Evolutionary conservation across 2,888 invertebrate genomes (phyloP), one percentile per base, ranked within the genome.

Genomic region (Galerucella pusilla): DNA sequence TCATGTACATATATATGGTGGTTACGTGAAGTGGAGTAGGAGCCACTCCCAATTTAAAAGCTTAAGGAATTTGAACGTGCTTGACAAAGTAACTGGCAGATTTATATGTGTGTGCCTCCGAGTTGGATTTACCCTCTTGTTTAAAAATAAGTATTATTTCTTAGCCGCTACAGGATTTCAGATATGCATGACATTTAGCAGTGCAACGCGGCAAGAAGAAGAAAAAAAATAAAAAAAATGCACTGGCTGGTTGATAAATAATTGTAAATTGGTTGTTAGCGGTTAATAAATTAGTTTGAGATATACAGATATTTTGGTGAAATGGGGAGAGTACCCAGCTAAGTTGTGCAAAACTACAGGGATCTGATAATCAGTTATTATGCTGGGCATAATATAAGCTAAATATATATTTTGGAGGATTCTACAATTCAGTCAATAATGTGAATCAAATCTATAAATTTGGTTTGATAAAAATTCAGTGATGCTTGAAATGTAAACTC

Each of bases 61-160:
- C 63, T 16, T 25, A 28, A 45, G 68, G 71, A 75, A 75, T 73
- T 65, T 35, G 75, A 73, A 73, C 73, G 72, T 75, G 75, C 73
- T 73, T 57, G 73, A 75, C 75, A 70, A 75, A 73, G 70, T 69
- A 61, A 75, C 70, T 52, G 66, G 73, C 70, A 75, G 72, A 75
- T 73, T 75, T 75, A 75, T 75, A 73, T 60, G 68, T 73, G 75
- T 25, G 68, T 72, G 75, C 42, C 69, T 68, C 65, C 42, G 72
- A 72, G 65, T 68, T 28, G 72, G 72, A 74, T 75, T 75, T 70
- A 75, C 75, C 73, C 73, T 57, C 57, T 69, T 73, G 73, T 75
- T 73, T 75, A 75, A 73, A 75, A 75, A 75, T 73, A 73, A 75
- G 66, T 60, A 54, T 64, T 61, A 70, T 73, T 72, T 69, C 65